Base-by-base conservation (phyloP, 1,140 invertebrate species). In the Panagrolaimus sp. region DNA sequence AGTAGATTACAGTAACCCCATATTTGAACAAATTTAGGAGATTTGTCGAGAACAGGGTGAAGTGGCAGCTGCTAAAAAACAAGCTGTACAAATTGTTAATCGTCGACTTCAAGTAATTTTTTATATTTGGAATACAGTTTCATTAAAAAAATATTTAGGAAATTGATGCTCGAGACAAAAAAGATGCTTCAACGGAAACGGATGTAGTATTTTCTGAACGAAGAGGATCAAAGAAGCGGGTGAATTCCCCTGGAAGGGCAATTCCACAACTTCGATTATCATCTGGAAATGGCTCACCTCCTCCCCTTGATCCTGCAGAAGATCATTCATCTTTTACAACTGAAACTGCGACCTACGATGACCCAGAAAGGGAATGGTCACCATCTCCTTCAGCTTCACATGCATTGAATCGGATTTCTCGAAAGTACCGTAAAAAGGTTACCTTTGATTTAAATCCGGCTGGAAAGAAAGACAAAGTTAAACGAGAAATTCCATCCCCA, bases 41-140 rank as follows among this genome's bases (percentile, higher is more conserved):
- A 90, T 89, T 84, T 86, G 91, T 21, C 89, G 89, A 78, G 91
- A 92, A 80, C 92, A 92, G 83, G 90, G 92, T 83, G 89, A 89
- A 78, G 89, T 93, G 52, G 91, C 92, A 78, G 88, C 90, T 83
- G 89, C 91, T 3, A 77, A 77, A 43, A 46, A 44, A 12, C 46
- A 66, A 26, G 76, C 76, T 14, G 73, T 78, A 7, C 66, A 67
- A 17, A 75, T 77, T 45, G 72, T 77, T 43, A 75, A 78, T 43
- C 62, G 64, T 26, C 55, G 76, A 26, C 43, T 77, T 15, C 63
- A 77, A 38, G 52, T 71, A 38, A 7, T 15, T 9, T 43, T 43
- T 43, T 0, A 43, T 1, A 6, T 0, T 5, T 5, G 0, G 12
- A 24, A 38, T 44, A 21, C 24, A n/a, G 5, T 44, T 43, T 15